Evolutionary conservation across 1,140 invertebrate genomes (phyloP), one percentile per base, ranked within the genome.

Genomic region (Neotoxoptera formosana): DNA sequence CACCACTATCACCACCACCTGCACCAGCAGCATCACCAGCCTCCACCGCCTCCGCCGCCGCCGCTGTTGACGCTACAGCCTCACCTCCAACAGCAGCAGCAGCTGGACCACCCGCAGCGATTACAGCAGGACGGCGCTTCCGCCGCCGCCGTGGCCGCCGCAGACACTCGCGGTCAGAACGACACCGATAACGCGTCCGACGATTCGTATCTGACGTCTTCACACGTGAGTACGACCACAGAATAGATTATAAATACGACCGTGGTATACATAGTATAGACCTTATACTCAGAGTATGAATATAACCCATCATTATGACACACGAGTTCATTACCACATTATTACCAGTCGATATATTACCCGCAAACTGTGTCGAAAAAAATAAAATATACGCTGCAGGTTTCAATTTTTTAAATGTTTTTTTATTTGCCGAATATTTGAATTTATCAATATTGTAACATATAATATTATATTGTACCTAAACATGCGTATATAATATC

Each of bases 201-300:
- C 48, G 91, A 93, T 93, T 93, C 91, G 30, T 93, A 93, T 20
- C 81, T 93, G 48, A 93, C 91, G 91, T 93, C 91, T 23, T 84
- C 91, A 34, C 91, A 93, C 48, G 91, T 93, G 91, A 93, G 91
- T 93, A 36, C n/a, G 17, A 34, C 67, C 67, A n/a, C 11, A 41
- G 41, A 41, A 41, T 41, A 41, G 41, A 41, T 41, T 41, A n/a
- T n/a, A 41, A 41, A 41, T 41, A 41, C 41, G 11, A 36, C 7
- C 8, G 30, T 67, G 47, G 14, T n/a, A 76, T 11, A 7, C n/a
- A 60, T 60, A n/a, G n/a, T n/a, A n/a, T n/a, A n/a, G n/a, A n/a
- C n/a, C n/a, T n/a, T n/a, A n/a, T n/a, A n/a, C n/a, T n/a, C n/a
- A n/a, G n/a, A n/a, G n/a, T n/a, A n/a, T n/a, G n/a, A n/a, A n/a